A percentile compares a stretch with the other conserved stretches of the same genome.
phyloP scores from a whole-genome alignment of 2,888 invertebrate species.

The Arrhopalites spinosus region DNA sequence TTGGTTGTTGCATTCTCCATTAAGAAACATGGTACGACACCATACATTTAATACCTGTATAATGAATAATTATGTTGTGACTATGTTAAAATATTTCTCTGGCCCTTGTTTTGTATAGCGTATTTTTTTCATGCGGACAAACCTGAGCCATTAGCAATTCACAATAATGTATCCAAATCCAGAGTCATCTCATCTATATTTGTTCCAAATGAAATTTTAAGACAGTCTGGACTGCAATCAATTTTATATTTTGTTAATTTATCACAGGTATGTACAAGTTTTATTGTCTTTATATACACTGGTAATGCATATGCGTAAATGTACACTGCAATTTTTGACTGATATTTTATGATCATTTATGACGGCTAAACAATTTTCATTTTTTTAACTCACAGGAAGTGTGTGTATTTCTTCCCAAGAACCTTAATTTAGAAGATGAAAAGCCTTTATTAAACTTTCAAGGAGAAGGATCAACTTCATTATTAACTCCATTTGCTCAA shows the following conservation, averaged over 20 bases:
- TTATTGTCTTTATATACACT: neutral
- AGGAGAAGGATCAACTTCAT: slow-evolving; percentile 6
- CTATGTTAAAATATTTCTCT: neutral
- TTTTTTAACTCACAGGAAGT: slow-evolving; percentile 43
- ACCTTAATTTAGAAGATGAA: slow-evolving; percentile 21
- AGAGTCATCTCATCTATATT: slow-evolving; percentile 45
- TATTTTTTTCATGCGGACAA: slow-evolving; percentile 42
- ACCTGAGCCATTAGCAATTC: slow-evolving; percentile 39
- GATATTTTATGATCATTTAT: too few species aligned
- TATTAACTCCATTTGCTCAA: slow-evolving; percentile 43
- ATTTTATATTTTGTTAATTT: slow-evolving; percentile 47
- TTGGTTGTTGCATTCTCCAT: slow-evolving; percentile 72
- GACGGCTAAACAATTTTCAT: slow-evolving; percentile 11
- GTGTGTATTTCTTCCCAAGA: slow-evolving; percentile 39
- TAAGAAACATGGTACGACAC: slow-evolving; percentile 69
- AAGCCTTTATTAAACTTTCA: neutral
- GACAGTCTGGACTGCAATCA: slow-evolving; percentile 39
- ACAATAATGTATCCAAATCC: slow-evolving; percentile 43
- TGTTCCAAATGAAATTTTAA: slow-evolving; percentile 27
- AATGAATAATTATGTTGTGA: neutral
- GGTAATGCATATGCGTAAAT: neutral
- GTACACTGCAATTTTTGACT: neutral
- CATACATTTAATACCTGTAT: slow-evolving; percentile 33
- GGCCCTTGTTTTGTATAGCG: slow-evolving; percentile 37
- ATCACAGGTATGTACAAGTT: slow-evolving; percentile 40